Evolutionary conservation across 2,888 invertebrate species (phyloP).

Genomic region (Chydorus sphaericus): DNA sequence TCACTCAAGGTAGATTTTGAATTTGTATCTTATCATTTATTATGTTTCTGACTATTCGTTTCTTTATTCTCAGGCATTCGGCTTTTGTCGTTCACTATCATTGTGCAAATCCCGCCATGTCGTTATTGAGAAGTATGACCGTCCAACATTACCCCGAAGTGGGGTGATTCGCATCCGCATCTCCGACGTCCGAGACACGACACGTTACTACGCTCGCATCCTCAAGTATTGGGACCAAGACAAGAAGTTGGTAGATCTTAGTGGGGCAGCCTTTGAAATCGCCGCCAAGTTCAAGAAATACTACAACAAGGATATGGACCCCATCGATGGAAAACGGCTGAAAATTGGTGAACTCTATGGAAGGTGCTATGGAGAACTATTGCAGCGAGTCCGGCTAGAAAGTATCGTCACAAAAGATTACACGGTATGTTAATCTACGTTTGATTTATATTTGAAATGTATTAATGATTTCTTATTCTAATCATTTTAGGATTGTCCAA

Average conservation of each 20-base stretch:
- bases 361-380: slow-evolving; percentile 33
- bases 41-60: background rate
- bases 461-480: background rate
- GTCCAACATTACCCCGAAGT: slow-evolving; percentile 30
- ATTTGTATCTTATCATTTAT: background rate
- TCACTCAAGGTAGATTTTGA: slow-evolving; percentile 28
- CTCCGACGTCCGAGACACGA: slow-evolving; percentile 41
- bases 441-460: slow-evolving; percentile 1
- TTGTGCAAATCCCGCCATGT: slow-evolving; percentile 47
- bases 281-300: background rate
- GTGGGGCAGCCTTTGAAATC: background rate
- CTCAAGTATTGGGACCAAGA: slow-evolving; percentile 30
- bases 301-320: background rate
- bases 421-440: background rate
- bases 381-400: slow-evolving; percentile 40
- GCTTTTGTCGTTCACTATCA: slow-evolving; percentile 42
- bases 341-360: slow-evolving; percentile 43
- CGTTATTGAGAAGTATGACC: slow-evolving; percentile 38
- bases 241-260: background rate
- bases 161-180: slow-evolving; percentile 44
- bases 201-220: slow-evolving; percentile 43
- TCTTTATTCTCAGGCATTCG: slow-evolving; percentile 40
- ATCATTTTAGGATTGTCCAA: background rate
- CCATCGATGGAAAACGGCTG: slow-evolving; percentile 19
- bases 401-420: slow-evolving; percentile 28